These are phyloP conservation scores for Pandion haliaetus DNA, from an alignment of 2,113 vertebrate species.

Conservation along the genomic window DNA sequence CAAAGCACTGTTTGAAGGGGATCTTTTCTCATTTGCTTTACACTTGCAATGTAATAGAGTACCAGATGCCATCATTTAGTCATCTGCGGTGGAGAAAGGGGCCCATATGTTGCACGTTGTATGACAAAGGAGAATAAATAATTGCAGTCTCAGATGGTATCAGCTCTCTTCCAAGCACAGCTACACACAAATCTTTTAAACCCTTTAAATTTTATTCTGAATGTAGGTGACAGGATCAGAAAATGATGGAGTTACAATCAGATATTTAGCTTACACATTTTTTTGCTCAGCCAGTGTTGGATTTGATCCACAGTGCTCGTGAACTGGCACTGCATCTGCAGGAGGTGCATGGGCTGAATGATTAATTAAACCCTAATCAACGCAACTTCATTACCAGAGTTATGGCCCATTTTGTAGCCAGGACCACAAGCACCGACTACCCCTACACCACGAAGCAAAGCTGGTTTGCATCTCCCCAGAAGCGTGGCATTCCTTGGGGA, in stretches of 20 bases:
- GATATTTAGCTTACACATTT: background rate
- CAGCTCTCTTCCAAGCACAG: background rate
- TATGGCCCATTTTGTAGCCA: background rate
- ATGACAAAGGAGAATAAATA: constrained; percentile 36
- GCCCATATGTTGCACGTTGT: background rate
- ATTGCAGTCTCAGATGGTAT: background rate
- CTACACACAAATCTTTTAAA: background rate
- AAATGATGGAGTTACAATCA: background rate
- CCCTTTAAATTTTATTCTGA: background rate
- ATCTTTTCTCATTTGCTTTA: constrained; percentile 4
- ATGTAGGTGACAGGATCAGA: background rate
- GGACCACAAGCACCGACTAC: background rate
- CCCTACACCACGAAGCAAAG: fast-evolving
- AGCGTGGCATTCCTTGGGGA: fast-evolving
- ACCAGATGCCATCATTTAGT: constrained; percentile 52
- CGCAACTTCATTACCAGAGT: background rate
- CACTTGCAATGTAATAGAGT: background rate
- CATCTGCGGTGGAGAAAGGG: background rate
- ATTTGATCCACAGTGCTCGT: background rate
- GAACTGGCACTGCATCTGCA: background rate
- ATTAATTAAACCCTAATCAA: background rate
- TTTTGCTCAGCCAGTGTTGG: background rate
- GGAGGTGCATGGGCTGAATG: background rate
- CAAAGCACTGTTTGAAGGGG: constrained; percentile 5
- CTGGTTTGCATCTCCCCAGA: background rate